Conservation (phyloP, 2,797 vertebrate genomes). For the Micrastur ruficollis region DNA sequence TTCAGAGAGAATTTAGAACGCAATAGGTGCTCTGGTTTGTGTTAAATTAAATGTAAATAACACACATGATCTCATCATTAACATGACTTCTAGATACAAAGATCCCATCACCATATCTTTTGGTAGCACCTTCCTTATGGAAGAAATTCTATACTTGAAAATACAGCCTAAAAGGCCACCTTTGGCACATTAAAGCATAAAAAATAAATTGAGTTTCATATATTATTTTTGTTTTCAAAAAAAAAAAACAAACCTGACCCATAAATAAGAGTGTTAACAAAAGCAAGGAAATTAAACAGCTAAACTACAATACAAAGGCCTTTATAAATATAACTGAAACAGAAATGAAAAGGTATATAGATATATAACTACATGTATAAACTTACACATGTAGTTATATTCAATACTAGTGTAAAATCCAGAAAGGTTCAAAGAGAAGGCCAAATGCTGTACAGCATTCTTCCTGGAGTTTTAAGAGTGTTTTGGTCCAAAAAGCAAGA, state of each 20-base stretch:
- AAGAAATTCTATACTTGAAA: not conserved
- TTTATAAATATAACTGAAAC: not conserved
- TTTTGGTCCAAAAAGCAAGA: not conserved
- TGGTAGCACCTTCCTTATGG: not conserved
- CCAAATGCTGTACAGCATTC: not conserved
- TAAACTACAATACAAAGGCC: not conserved
- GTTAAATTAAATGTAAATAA: not conserved
- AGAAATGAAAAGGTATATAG: not conserved
- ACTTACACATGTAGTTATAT: not conserved
- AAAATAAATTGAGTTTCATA: not conserved
- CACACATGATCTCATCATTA: not conserved
- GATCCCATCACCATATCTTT: not conserved
- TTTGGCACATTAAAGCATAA: not conserved
- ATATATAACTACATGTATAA: not conserved
- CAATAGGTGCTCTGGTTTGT: not conserved
- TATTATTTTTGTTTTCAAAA: not conserved
- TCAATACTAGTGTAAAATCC: not conserved
- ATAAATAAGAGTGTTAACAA: not conserved
- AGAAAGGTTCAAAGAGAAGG: not conserved
- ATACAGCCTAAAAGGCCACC: not conserved
- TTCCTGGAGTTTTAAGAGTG: not conserved
- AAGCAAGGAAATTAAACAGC: not conserved
- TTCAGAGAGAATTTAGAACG: not conserved
- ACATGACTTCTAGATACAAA: not conserved
- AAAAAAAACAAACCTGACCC: not conserved